A percentile compares a stretch with the other conserved stretches of the same genome.
Evolutionary conservation across 2,797 vertebrate species (phyloP).

Genomic region (Hypotaenidia okinawae): DNA sequence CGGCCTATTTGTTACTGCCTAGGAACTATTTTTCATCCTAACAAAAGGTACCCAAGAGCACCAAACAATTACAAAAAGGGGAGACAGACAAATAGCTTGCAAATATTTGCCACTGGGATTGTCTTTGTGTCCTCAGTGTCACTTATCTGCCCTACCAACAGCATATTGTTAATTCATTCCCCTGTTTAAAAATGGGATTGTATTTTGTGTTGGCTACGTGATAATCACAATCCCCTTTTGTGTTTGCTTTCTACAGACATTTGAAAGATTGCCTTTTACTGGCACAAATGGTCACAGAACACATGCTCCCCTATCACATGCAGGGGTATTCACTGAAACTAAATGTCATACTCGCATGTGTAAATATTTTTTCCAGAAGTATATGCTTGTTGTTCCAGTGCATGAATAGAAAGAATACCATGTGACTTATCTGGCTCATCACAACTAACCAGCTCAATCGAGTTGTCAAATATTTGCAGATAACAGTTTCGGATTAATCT

Average conservation of each 20-base stretch:
- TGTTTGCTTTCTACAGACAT: conserved; percentile 25
- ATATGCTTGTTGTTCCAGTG: not conserved
- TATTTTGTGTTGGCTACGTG: not conserved
- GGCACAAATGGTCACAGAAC: not conserved
- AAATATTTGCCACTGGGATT: conserved; percentile 21
- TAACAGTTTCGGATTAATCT: not conserved
- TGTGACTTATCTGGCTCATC: not conserved
- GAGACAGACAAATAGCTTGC: not conserved
- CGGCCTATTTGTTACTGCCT: conserved; percentile 16
- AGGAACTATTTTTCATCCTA: conserved; percentile 23
- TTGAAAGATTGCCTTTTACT: conserved; percentile 39
- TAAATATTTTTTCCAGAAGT: conserved; percentile 30
- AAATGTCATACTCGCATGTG: not conserved
- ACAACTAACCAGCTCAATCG: not conserved
- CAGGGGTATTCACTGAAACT: conserved; percentile 15
- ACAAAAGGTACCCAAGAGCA: not conserved
- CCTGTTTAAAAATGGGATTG: conserved; percentile 25
- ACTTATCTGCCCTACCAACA: not conserved
- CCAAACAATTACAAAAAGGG: conserved; percentile 12
- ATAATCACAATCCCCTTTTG: conserved; percentile 31
- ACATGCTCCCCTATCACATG: not conserved
- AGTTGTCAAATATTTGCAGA: not conserved
- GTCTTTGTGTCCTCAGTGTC: not conserved
- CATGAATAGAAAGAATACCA: not conserved
- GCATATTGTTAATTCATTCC: conserved; percentile 32